Base-by-base conservation (phyloP, 2,888 invertebrate species). In the Neria commutata region DNA sequence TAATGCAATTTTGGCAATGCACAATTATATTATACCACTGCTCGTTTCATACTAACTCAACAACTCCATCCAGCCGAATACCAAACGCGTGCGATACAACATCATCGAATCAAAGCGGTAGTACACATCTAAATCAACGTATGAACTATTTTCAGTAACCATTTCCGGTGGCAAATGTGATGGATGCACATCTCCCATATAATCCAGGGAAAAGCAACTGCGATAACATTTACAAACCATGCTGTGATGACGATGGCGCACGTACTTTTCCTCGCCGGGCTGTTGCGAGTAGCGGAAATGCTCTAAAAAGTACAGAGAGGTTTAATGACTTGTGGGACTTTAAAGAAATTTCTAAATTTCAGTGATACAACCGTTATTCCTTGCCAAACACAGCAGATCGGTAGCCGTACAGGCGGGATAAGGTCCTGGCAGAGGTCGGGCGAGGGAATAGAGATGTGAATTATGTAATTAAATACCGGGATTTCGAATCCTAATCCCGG, bases 1-100 rank as follows among this genome's bases (percentile, higher is more conserved):
- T n/a, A n/a, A n/a, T n/a, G n/a, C n/a, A n/a, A n/a, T n/a, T n/a
- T n/a, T n/a, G n/a, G n/a, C n/a, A n/a, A n/a, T n/a, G n/a, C n/a
- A n/a, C n/a, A n/a, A n/a, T n/a, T n/a, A n/a, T n/a, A 3, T 14
- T 2, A 23, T 24, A 16, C 6, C 25, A 3, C 26, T n/a, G n/a
- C 48, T n/a, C n/a, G n/a, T n/a, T n/a, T 2, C n/a, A 37, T 26
- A 61, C 74, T 73, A 59, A 83, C 83, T 83, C 69, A 84, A 74
- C 34, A 84, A 74, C 67, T 84, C 84, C 37, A 84, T 75, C 80
- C 83, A 82, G 51, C 82, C 82, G 57, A 83, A 81, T 17, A 83
- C 79, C 58, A 84, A 73, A 65, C 83, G 81, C 6, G 82, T 83
- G 60, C 83, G 77, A 69, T 83, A 84, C 2, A 82, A 79, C 67